Percentiles rank a stretch among this genome's conserved stretches.
Evolutionary conservation across 2,113 vertebrate species (phyloP).

Genomic region (Clarias macrocephalus): DNA sequence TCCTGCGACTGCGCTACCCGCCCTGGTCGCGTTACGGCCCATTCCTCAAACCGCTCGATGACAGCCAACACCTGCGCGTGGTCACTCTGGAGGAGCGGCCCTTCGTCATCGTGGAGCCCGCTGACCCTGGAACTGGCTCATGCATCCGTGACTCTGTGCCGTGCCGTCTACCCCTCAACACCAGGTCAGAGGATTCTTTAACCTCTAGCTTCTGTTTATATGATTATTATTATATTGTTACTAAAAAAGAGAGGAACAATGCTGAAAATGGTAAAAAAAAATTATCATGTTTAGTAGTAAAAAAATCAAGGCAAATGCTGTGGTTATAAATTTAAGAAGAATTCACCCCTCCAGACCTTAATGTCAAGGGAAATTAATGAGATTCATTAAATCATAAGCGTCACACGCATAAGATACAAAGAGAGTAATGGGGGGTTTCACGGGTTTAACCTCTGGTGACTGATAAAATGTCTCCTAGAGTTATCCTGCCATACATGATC

Average conservation of each 20-base stretch:
- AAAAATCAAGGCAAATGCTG: not conserved
- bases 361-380: not conserved
- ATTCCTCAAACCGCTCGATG: conserved; percentile 86
- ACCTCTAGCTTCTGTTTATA: not conserved
- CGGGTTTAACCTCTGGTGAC: not conserved
- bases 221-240: not conserved
- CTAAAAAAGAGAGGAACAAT: not conserved
- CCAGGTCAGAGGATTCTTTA: conserved; percentile 68
- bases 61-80: conserved; percentile 85
- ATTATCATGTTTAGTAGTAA: not conserved
- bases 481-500: conserved; percentile 3
- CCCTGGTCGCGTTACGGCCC: conserved; percentile 88
- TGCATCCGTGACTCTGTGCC: conserved; percentile 93
- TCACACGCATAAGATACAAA: not conserved
- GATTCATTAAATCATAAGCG: not conserved
- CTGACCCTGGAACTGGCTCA: conserved; percentile 85
- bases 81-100: conserved; percentile 91
- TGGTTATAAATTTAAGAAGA: not conserved
- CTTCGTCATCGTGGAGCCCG: conserved; percentile 90
- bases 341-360: not conserved
- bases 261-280: not conserved
- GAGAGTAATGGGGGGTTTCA: not conserved
- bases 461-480: not conserved
- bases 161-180: conserved; percentile 86
- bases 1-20: conserved; percentile 82